Base-by-base conservation (phyloP, 1,140 invertebrate species). In the Aphis gossypii region DNA sequence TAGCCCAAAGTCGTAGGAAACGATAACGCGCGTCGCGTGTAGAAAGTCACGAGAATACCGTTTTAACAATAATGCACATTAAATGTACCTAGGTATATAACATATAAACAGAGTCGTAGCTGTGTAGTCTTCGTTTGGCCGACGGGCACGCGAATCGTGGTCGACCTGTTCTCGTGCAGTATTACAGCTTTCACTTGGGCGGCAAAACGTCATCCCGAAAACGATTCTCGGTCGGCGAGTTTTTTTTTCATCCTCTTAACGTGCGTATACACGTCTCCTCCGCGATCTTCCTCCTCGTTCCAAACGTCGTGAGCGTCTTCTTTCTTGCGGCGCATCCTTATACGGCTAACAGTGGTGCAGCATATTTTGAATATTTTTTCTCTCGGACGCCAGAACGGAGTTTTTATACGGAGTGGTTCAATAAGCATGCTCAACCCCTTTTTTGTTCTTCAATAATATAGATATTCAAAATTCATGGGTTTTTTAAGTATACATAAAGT, bases 101-200 rank as follows among this genome's bases (percentile, higher is more conserved):
- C 21, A 38, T 44, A 89, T 54, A 89, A 23, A 38, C 51, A 89
- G 25, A 51, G n/a, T 54, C 20, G n/a, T 87, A 46, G 86, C 18
- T 41, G 35, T 46, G 38, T 41, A 38, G 88, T 89, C 88, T 89
- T 89, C 88, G 51, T 89, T 89, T 68, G 8, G 38, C 82, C 56
- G 54, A 11, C 25, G 68, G 91, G 68, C 76, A 48, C 68, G 91
- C 91, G 68, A 92, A 92, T 92, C 91, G 91, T 92, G 91, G n/a
- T 46, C 68, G 68, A 35, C 46, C n/a, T 46, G 90, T 76, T 68
- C 41, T 90, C 38, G 60, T 76, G 60, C 60, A 35, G 14, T 14
- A 84, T 83, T 35, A 44, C 3, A 56, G 91, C 91, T 92, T 92
- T 92, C 91, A 92, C 91, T 83, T n/a, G 60, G 91, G 46, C 76